phyloP scores from a whole-genome alignment of 2,113 vertebrate species.

The Chaetura pelagica region DNA sequence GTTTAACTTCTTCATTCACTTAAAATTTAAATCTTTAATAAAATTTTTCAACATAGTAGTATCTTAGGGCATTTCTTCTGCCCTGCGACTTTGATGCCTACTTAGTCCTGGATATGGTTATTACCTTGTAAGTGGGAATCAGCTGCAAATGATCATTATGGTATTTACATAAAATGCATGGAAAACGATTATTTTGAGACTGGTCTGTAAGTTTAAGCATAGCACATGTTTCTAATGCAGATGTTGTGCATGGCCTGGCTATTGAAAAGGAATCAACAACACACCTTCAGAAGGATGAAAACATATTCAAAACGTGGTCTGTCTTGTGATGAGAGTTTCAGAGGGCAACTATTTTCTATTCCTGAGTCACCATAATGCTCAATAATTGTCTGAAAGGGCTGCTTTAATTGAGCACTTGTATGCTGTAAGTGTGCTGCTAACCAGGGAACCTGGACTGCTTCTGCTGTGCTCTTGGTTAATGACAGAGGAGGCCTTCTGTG shows the following conservation, averaged over 20 bases:
- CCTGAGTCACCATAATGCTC: slow-evolving; percentile 54
- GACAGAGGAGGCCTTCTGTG: slow-evolving; percentile 36
- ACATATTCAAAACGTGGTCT: slow-evolving; percentile 5
- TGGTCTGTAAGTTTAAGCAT: neutral
- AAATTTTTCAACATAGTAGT: slow-evolving; percentile 12
- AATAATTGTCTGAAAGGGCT: slow-evolving; percentile 72
- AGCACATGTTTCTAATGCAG: neutral
- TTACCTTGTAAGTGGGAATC: slow-evolving; percentile 53
- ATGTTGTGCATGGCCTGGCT: neutral
- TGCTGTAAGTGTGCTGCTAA: slow-evolving; percentile 64
- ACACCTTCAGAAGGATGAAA: slow-evolving; percentile 16
- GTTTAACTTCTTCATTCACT: slow-evolving; percentile 37
- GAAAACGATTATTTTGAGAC: neutral
- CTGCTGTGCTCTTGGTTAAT: slow-evolving; percentile 50
- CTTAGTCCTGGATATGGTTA: slow-evolving; percentile 55
- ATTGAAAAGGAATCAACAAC: slow-evolving; percentile 7
- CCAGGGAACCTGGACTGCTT: slow-evolving; percentile 50
- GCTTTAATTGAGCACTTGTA: slow-evolving; percentile 70
- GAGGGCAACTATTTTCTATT: slow-evolving; percentile 3
- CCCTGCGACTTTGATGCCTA: slow-evolving; percentile 48
- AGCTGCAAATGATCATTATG: neutral
- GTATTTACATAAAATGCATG: slow-evolving; percentile 50
- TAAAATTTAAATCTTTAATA: slow-evolving; percentile 55
- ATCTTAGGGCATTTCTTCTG: slow-evolving; percentile 49
- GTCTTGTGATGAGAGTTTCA: neutral